phyloP scores from a whole-genome alignment of 2,797 vertebrate genomes.

The Oreortyx pictus region DNA sequence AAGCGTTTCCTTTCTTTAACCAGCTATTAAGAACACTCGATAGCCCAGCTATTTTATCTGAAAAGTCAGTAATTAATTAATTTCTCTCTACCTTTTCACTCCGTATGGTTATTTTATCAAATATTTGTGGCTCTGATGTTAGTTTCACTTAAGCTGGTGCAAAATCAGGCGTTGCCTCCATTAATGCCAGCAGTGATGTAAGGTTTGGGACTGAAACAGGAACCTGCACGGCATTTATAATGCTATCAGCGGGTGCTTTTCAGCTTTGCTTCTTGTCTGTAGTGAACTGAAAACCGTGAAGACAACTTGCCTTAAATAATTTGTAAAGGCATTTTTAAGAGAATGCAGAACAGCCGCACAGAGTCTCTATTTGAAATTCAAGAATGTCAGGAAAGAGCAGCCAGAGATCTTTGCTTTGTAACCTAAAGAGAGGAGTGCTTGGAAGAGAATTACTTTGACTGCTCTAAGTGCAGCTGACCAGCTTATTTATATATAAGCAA shows the following conservation, averaged over 20 bases:
- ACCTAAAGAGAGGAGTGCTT: constrained; percentile 24
- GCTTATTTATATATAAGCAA: neutral
- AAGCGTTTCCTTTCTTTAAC: neutral
- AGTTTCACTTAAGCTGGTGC: neutral
- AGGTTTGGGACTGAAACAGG: neutral
- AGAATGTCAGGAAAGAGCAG: constrained; percentile 39
- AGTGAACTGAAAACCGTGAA: neutral
- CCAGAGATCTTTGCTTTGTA: constrained; percentile 26
- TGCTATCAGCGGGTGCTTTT: neutral
- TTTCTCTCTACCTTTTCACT: neutral
- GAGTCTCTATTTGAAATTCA: constrained; percentile 47
- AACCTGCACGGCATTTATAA: neutral
- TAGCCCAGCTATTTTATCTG: neutral
- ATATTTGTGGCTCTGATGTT: neutral
- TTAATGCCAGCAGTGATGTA: neutral
- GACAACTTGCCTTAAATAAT: constrained; percentile 3
- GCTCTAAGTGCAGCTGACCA: constrained; percentile 61
- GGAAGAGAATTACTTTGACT: constrained; percentile 51
- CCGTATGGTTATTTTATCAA: neutral
- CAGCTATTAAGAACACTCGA: neutral
- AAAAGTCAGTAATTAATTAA: neutral
- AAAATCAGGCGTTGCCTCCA: neutral
- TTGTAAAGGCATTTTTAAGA: constrained; percentile 28
- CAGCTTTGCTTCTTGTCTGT: constrained; percentile 7
- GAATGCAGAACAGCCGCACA: neutral